A percentile compares a stretch with the other conserved stretches of the same genome.
Evolutionary conservation across 1,140 invertebrate species (phyloP).

Genomic region (Solen grandis): DNA sequence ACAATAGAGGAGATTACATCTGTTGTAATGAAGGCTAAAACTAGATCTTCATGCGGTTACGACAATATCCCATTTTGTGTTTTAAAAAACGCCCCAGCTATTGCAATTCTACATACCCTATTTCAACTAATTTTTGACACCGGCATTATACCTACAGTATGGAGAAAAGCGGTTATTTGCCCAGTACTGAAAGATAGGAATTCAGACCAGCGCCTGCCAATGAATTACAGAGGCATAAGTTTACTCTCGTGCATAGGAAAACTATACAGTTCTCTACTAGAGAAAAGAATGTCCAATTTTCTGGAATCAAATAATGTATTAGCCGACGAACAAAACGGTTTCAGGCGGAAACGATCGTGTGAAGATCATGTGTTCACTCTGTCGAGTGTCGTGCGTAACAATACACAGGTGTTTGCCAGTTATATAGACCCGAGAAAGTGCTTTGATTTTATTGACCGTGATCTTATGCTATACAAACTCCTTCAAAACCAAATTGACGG

Average conservation of each 20-base stretch:
- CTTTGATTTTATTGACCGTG: constrained; percentile 34
- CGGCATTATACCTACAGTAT: constrained; percentile 21
- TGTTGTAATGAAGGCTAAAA: constrained; percentile 14
- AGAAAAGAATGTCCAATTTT: constrained; percentile 11
- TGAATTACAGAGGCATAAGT: constrained; percentile 42
- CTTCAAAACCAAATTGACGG: no score
- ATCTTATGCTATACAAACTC: constrained; percentile 39
- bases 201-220: constrained; percentile 11
- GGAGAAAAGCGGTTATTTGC: constrained; percentile 44
- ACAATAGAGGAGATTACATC: neutral
- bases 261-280: constrained; percentile 28
- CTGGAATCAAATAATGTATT: constrained; percentile 38
- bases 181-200: constrained; percentile 32
- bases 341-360: constrained; percentile 16
- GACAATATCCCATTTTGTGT: constrained; percentile 25
- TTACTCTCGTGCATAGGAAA: constrained; percentile 26
- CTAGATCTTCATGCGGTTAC: neutral
- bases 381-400: constrained; percentile 6
- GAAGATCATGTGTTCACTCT: constrained; percentile 39
- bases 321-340: constrained; percentile 51
- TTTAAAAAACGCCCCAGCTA: constrained; percentile 2
- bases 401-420: neutral
- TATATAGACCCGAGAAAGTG: constrained; percentile 23
- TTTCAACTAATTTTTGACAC: constrained; percentile 42
- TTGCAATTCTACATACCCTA: neutral